Percentiles rank a stretch among this genome's conserved stretches.
These are phyloP conservation scores for Antitype chi DNA, from an alignment of 2,888 invertebrate species.

Conservation along the genomic window DNA sequence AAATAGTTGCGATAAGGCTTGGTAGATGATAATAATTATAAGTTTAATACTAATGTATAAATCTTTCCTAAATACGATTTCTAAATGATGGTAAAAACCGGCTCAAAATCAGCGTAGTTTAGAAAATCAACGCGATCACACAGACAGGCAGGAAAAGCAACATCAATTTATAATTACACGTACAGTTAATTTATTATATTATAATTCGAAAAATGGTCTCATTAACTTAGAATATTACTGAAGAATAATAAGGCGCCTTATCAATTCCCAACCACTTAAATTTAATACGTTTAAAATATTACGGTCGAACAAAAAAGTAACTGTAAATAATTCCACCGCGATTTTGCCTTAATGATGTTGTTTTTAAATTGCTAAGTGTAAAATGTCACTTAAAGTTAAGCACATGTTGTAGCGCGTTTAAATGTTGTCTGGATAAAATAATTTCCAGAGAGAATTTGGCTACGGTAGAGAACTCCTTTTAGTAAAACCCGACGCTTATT, in stretches of 20 bases:
- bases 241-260: conserved; percentile 29
- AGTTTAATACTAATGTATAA: not conserved
- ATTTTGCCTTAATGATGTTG: not conserved
- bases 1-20: too few relatives aligned
- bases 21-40: too few relatives aligned
- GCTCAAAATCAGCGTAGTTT: too few relatives aligned
- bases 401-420: conserved; percentile 24
- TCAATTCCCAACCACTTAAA: conserved; percentile 10
- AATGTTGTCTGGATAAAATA: conserved; percentile 31
- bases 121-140: too few relatives aligned
- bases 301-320: conserved; percentile 30
- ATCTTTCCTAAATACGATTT: not conserved
- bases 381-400: conserved; percentile 29
- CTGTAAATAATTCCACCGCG: conserved; percentile 19
- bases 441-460: conserved; percentile 16
- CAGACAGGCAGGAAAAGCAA: not conserved
- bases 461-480: conserved; percentile 25
- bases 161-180: not conserved
- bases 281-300: conserved; percentile 8
- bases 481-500: conserved; percentile 19
- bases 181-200: not conserved
- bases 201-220: conserved; percentile 10
- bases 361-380: conserved; percentile 29
- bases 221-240: conserved; percentile 14
- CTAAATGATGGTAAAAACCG: not conserved